A percentile compares a stretch with the other conserved stretches of the same genome.
phyloP scores from a whole-genome alignment of 2,888 invertebrate species.

The Stegophylla sp. region DNA sequence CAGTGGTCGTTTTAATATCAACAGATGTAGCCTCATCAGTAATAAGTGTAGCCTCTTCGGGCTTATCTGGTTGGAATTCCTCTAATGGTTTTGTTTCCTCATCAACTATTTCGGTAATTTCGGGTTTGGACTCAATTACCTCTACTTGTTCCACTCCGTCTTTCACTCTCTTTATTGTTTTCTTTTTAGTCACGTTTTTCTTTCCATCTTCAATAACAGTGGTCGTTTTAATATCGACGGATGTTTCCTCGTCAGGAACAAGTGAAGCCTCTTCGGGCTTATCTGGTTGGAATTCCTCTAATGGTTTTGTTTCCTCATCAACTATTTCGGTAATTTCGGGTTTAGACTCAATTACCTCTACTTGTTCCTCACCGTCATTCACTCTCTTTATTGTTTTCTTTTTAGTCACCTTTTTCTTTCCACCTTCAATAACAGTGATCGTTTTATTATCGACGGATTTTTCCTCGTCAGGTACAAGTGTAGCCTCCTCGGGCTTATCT shows the following conservation, averaged over 20 bases:
- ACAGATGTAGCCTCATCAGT: no score
- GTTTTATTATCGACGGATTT: constrained; percentile 63
- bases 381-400: constrained; percentile 66
- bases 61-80: no score
- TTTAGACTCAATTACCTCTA: constrained; percentile 61
- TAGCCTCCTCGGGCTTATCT: constrained; percentile 65
- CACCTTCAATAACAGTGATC: constrained; percentile 34
- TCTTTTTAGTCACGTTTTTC: constrained; percentile 45
- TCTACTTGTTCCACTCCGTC: constrained; percentile 60
- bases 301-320: constrained; percentile 1
- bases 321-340: constrained; percentile 35
- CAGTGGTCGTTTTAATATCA: no score
- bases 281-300: no score
- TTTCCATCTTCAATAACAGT: no score
- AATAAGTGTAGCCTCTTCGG: no score
- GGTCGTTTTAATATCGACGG: constrained; percentile 4
- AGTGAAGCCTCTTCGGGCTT: constrained; percentile 55
- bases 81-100: no score
- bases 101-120: no score
- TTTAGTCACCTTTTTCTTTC: constrained; percentile 65
- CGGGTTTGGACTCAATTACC: constrained; percentile 44
- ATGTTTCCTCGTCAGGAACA: constrained; percentile 60
- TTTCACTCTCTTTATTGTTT: constrained; percentile 51
- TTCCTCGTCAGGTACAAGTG: constrained; percentile 65
- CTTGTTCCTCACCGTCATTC: constrained; percentile 62